Conservation (phyloP, 53 echinoderm and acorn worm genomes). For the Luidia sarsii region DNA sequence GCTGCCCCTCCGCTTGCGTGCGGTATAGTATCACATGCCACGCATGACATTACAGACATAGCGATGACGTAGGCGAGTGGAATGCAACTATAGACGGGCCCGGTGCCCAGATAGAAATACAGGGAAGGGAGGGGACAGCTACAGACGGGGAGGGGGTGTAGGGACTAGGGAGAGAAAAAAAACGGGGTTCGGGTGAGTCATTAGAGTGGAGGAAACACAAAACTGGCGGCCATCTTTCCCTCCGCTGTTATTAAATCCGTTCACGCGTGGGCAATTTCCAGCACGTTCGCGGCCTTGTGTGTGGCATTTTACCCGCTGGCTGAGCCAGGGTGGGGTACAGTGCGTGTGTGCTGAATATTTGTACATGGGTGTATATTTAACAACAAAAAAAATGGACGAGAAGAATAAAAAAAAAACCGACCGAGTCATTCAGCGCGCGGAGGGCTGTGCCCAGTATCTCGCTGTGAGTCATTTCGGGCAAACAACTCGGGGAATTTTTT, state of each 20-base stretch:
- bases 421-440: constrained; percentile 23
- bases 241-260: constrained; percentile 85
- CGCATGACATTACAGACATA: constrained; percentile 85
- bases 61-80: constrained; percentile 83
- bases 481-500: constrained; percentile 13
- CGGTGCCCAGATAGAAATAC: constrained; percentile 70
- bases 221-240: constrained; percentile 68
- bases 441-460: constrained; percentile 44
- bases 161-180: too few relatives aligned
- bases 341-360: neutral
- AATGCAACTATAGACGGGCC: constrained; percentile 78
- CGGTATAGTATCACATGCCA: constrained; percentile 57
- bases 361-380: too few relatives aligned
- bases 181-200: constrained; percentile 67
- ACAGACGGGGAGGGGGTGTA: too few relatives aligned
- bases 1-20: constrained; percentile 34
- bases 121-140: neutral
- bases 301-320: neutral
- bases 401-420: neutral
- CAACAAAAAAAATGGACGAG: neutral
- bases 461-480: constrained; percentile 38
- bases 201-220: constrained; percentile 83
- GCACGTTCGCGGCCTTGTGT: constrained; percentile 35
- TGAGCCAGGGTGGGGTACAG: constrained; percentile 19
- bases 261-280: constrained; percentile 72